Base-by-base conservation (phyloP, 2,888 invertebrate species). In the Miltochrista miniata region DNA sequence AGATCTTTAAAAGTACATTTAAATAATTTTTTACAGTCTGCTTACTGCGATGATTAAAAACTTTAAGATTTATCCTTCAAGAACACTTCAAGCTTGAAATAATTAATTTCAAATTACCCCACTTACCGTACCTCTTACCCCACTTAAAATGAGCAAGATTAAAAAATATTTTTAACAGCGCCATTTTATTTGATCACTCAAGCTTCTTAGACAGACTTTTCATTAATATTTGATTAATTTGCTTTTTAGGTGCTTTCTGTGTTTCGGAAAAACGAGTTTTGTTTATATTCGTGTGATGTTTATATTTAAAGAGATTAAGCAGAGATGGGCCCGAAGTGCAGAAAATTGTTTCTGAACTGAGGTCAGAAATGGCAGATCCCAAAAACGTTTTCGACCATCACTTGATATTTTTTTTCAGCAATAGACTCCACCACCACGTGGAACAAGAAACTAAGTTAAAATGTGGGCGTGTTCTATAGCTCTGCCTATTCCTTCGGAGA, bases 161-260 rank as follows among this genome's bases (percentile, higher is more conserved):
- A 62, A 59, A 62, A 62, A 56, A 38, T 48, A 48, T 54, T 66
- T 62, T 59, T 54, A 59, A 48, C 44, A 51, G 51, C 51, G 59
- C 29, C 36, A 18, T 41, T 38, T 45, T 56, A 59, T 54, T 56
- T 52, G 48, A 51, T 50, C 40, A 59, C 47, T 59, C 63, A 18
- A 45, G 42, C 33, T 18, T 45, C 37, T 46, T 40, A 56, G 59
- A 62, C 66, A 55, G 54, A 14, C 44, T 62, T 66, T 47, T 48
- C 9, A 56, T 54, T 60, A 48, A 11, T 7, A 7, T 13, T 14
- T 4, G 33, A 42, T 18, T 31, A 31, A 31, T 31, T 31, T 31
- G 31, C 8, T 31, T 8, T 31, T 31, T 31, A 9, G 8, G 30
- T 30, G 30, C 8, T 30, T 31, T 5, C 18, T 30, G 35, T 34